These are phyloP conservation scores for Osmoderma eremita DNA, from an alignment of 2,888 invertebrate genomes.

Conservation along the genomic window DNA sequence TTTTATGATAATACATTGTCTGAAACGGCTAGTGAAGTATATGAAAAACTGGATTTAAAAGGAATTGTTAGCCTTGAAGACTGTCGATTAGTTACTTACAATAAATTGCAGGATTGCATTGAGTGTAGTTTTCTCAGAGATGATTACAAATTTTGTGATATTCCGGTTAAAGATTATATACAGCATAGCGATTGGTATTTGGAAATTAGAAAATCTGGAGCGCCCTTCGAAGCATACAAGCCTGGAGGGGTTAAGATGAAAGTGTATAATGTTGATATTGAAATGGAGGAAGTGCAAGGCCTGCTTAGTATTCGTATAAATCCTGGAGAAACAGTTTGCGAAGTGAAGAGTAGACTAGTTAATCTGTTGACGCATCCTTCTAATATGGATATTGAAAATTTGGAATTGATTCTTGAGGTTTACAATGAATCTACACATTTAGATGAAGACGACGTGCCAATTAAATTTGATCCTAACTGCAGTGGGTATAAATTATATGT, in stretches of 20 bases:
- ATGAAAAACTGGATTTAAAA: conserved; percentile 68
- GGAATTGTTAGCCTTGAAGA: conserved; percentile 71
- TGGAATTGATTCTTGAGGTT: conserved; percentile 62
- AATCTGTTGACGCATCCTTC: conserved; percentile 63
- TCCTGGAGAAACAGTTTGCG: conserved; percentile 67
- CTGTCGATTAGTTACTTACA: conserved; percentile 78
- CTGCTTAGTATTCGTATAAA: conserved; percentile 71
- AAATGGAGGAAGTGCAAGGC: conserved; percentile 70
- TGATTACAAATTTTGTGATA: conserved; percentile 59
- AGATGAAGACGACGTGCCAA: conserved; percentile 60
- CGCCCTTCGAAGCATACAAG: conserved; percentile 70
- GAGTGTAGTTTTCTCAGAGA: conserved; percentile 75
- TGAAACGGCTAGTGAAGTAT: conserved; percentile 70
- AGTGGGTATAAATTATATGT: conserved; percentile 66
- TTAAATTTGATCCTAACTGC: conserved; percentile 60
- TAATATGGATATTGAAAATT: conserved; percentile 16
- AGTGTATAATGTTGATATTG: conserved; percentile 71
- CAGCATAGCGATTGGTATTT: conserved; percentile 71
- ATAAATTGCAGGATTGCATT: conserved; percentile 71
- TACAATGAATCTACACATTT: conserved; percentile 59
- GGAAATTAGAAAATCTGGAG: conserved; percentile 71
- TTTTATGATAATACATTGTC: conserved; percentile 69
- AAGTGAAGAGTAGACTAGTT: conserved; percentile 69
- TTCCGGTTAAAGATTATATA: conserved; percentile 64
- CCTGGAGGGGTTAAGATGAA: conserved; percentile 71